Conservation (phyloP, 1,140 invertebrate genomes). For the Oscheius sp. region DNA sequence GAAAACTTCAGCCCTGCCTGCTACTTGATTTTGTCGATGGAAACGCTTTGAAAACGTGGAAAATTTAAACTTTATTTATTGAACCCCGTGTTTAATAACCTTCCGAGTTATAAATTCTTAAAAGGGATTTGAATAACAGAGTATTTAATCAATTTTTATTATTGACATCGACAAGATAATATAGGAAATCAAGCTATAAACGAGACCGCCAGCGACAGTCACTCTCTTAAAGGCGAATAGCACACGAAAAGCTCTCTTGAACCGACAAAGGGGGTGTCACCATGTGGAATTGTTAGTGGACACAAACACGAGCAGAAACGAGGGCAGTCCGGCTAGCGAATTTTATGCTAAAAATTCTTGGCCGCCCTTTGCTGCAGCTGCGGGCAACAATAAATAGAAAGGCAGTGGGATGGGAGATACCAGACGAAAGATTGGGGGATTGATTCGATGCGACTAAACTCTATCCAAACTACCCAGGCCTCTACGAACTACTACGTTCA, state of each 20-base stretch:
- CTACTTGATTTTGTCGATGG: too few relatives aligned
- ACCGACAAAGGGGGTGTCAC: neutral
- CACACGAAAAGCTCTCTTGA: slow-evolving; percentile 11
- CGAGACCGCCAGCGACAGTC: neutral
- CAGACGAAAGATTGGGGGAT: slow-evolving; percentile 6
- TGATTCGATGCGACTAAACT: neutral
- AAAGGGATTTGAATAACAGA: too few relatives aligned
- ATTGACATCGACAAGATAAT: neutral
- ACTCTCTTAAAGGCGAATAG: slow-evolving; percentile 7
- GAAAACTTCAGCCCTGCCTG: too few relatives aligned
- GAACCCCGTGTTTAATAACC: too few relatives aligned
- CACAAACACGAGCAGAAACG: slow-evolving; percentile 12
- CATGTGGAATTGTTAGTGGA: neutral
- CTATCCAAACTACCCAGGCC: slow-evolving; percentile 1
- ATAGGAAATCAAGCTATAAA: slow-evolving; percentile 2
- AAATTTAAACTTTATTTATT: too few relatives aligned
- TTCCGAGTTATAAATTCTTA: too few relatives aligned
- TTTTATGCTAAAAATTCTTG: slow-evolving; percentile 41
- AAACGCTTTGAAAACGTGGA: too few relatives aligned
- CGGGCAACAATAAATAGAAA: slow-evolving; percentile 20
- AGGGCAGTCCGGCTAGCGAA: slow-evolving; percentile 28
- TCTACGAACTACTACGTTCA: neutral
- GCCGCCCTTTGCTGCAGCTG: neutral
- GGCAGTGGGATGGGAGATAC: slow-evolving; percentile 9
- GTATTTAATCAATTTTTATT: too few relatives aligned